Base-by-base conservation (phyloP, 2,888 invertebrate species). In the Megaustenia siamemsis region DNA sequence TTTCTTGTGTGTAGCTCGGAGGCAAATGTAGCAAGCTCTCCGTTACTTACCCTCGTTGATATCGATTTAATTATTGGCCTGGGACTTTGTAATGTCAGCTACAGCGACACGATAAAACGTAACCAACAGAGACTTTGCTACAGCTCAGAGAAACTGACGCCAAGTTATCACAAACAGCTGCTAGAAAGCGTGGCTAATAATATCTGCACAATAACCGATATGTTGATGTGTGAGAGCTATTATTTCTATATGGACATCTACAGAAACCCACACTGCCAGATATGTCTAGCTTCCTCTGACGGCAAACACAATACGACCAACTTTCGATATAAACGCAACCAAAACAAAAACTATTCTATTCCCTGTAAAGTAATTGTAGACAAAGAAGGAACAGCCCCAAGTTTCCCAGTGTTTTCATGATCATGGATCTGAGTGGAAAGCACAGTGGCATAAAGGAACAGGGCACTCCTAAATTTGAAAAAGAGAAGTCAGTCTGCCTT, bases 231-330 rank as follows among this genome's bases (percentile, higher is more conserved):
- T 56, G 15, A 40, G 40, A 45, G 43, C 8, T 83, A 83, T 28
- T 35, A 32, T 12, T 49, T 66, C 12, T 18, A 28, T 10, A 4
- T 28, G 1, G n/a, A 28, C 12, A n/a, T 12, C 0, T 66, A 40
- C 68, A 83, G 56, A 38, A 83, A 83, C 40, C 77, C 66, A 0
- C 83, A 83, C 35, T 83, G 83, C 32, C 32, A 32, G 0, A 38
- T 28, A 10, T 83, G 83, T 53, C 18, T 68, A n/a, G 2, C 21
- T 32, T 1, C n/a, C n/a, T n/a, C 24, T 38, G 12, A 24, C 1
- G 1, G 24, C 21, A 32, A 32, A n/a, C 1, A 0, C 1, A 49
- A 49, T 3, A 1, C 28, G 21, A 21, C n/a, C n/a, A n/a, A n/a
- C n/a, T n/a, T n/a, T n/a, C n/a, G n/a, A n/a, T n/a, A n/a, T n/a